Conservation (phyloP, 2,113 vertebrate species). For the Bambusicola thoracicus region DNA sequence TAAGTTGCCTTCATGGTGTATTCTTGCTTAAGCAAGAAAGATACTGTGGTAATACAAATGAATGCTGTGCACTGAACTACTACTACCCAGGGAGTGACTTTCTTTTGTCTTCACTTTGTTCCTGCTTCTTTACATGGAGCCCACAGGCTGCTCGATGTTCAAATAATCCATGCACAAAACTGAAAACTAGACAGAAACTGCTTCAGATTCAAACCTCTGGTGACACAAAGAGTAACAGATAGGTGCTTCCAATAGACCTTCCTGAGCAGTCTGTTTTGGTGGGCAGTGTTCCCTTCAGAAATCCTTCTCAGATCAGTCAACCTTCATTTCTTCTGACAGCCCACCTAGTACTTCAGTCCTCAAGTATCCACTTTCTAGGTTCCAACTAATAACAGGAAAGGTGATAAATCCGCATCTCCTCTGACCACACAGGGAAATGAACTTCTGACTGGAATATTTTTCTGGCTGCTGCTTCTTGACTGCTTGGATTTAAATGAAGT, state of each 20-base stretch:
- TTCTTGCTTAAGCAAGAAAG: background rate
- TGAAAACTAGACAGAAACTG: background rate
- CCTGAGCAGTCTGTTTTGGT: background rate
- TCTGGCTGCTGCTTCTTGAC: background rate
- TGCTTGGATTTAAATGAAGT: background rate
- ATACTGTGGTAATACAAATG: background rate
- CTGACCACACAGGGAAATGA: background rate
- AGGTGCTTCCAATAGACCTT: background rate
- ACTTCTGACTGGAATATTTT: background rate
- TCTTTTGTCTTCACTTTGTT: background rate
- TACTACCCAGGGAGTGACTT: fast-evolving
- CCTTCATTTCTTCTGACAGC: background rate
- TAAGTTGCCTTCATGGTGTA: background rate
- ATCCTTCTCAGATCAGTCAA: background rate
- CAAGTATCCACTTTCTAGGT: background rate
- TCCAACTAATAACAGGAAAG: background rate
- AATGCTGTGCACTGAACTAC: background rate
- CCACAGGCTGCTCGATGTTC: background rate
- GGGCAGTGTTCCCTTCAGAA: background rate
- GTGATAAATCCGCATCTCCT: fast-evolving
- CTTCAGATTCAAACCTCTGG: background rate
- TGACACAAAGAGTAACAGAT: background rate
- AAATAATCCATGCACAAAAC: background rate
- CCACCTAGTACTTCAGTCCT: background rate
- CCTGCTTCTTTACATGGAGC: background rate